Base-by-base conservation (phyloP, 2,113 vertebrate species). In the Dicentrarchus labrax region DNA sequence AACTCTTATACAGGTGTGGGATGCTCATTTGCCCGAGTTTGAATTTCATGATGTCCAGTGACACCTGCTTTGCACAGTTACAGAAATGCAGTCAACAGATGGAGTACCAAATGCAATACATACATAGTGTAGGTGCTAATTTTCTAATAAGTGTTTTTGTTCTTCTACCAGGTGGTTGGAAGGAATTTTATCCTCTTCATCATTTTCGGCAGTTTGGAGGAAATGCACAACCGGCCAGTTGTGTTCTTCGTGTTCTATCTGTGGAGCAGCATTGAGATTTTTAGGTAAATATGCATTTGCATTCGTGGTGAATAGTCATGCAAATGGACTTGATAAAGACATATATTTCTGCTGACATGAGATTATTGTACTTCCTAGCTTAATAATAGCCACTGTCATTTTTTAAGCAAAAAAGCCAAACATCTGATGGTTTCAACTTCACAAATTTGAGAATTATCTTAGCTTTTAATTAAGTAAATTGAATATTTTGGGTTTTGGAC, bases 211-310 rank as follows among this genome's bases (percentile, higher is more conserved):
- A 96, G 93, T 62, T 30, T 96, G 89, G 97, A 98, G 83, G 96
- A 98, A 93, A 98, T 99, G 97, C 97, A 98, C 61, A 96, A 94
- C 92, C 96, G 95, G 88, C 95, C 96, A 9, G 97, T 97, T 41
- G 97, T 98, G 56, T 99, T 99, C 93, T 99, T 98, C n/a, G 48
- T 98, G 51, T 99, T 99, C 93, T 99, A 98, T 83, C 66, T 94
- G 30, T 99, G 98, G 98, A 99, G 98, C 13, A 59, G 93, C 71
- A 84, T 92, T 41, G 98, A 99, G 86, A 95, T 99, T 75, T 96
- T 99, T 92, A 96, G 98, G 98, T 97, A 85, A 82, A 95, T 81
- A 68, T 62, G 9, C 24, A 19, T 57, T 38, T 62, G 17, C 12
- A 5, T 12, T 75, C 12, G n/a, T 53, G 39, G n/a, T 62, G 4